These are phyloP conservation scores for Odontamblyopus lacepedii DNA, from an alignment of 2,797 vertebrate species.

Conservation along the genomic window DNA sequence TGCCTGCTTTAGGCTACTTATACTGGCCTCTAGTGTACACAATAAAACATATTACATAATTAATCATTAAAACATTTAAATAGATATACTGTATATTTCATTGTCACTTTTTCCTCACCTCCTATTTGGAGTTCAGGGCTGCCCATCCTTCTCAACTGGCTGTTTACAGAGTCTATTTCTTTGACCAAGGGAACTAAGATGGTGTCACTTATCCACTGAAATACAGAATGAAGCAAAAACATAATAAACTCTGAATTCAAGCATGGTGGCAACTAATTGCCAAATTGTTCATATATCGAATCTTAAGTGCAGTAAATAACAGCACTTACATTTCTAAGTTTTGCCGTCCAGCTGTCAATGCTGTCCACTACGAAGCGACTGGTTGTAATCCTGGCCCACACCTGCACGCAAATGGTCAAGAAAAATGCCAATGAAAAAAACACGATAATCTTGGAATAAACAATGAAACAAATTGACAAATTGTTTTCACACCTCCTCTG, in stretches of 20 bases:
- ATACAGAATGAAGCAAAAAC: background rate
- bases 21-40: slow-evolving; percentile 86
- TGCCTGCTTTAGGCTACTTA: slow-evolving; percentile 94
- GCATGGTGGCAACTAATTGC: background rate
- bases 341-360: slow-evolving; percentile 94
- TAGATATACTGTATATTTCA: background rate
- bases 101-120: slow-evolving; percentile 72
- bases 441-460: background rate
- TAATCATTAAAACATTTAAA: background rate
- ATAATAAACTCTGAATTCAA: background rate
- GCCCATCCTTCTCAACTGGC: slow-evolving; percentile 91
- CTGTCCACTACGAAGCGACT: slow-evolving; percentile 86
- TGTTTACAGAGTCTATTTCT: slow-evolving; percentile 91
- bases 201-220: slow-evolving; percentile 96
- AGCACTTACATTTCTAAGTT: slow-evolving; percentile 89
- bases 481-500: slow-evolving; percentile 85
- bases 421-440: background rate
- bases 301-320: background rate
- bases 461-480: background rate
- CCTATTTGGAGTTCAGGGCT: slow-evolving; percentile 95
- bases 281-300: background rate
- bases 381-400: slow-evolving; percentile 93
- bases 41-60: background rate
- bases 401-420: slow-evolving; percentile 67
- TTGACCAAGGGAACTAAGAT: slow-evolving; percentile 91